A percentile compares a stretch with the other conserved stretches of the same genome.
These are phyloP conservation scores for Chalcosyrphus nemorum DNA, from an alignment of 2,888 invertebrate species.

Conservation along the genomic window DNA sequence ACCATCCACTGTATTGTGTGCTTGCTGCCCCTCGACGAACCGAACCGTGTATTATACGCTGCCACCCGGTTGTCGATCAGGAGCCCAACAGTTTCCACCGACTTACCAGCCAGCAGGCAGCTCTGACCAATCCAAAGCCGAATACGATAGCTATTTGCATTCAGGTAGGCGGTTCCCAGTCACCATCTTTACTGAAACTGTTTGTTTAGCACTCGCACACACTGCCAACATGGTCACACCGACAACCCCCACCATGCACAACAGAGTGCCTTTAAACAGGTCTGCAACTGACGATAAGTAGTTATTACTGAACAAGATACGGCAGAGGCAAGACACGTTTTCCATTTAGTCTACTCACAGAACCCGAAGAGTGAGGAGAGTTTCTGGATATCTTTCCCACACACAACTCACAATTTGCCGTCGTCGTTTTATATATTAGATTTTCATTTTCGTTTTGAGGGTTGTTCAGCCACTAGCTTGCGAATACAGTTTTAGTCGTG, in stretches of 20 bases:
- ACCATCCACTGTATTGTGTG: conserved; percentile 40
- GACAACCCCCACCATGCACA: conserved; percentile 63
- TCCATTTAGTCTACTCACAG: conserved; percentile 62
- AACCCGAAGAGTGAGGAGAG: conserved; percentile 67
- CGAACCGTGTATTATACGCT: conserved; percentile 66
- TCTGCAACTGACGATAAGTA: conserved; percentile 73
- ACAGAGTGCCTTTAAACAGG: conserved; percentile 70
- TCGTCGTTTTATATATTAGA: conserved; percentile 11
- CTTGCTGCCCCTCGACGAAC: conserved; percentile 23
- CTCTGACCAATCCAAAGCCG: conserved; percentile 69
- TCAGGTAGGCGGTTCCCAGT: conserved; percentile 70
- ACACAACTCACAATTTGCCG: conserved; percentile 16
- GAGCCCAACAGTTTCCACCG: conserved; percentile 80
- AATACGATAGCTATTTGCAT: conserved; percentile 61
- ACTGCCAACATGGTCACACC: conserved; percentile 42
- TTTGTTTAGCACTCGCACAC: conserved; percentile 66
- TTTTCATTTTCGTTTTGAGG: conserved; percentile 41
- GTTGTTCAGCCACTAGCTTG: conserved; percentile 61
- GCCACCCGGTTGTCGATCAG: conserved; percentile 79
- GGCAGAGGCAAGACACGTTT: conserved; percentile 77
- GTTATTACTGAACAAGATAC: conserved; percentile 81
- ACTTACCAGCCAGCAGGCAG: conserved; percentile 79
- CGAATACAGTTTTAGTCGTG: conserved; percentile 63
- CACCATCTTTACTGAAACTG: conserved; percentile 71
- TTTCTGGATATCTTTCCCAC: not conserved